Base-by-base conservation (phyloP, 2,797 vertebrate species). In the Apogon talboti region DNA sequence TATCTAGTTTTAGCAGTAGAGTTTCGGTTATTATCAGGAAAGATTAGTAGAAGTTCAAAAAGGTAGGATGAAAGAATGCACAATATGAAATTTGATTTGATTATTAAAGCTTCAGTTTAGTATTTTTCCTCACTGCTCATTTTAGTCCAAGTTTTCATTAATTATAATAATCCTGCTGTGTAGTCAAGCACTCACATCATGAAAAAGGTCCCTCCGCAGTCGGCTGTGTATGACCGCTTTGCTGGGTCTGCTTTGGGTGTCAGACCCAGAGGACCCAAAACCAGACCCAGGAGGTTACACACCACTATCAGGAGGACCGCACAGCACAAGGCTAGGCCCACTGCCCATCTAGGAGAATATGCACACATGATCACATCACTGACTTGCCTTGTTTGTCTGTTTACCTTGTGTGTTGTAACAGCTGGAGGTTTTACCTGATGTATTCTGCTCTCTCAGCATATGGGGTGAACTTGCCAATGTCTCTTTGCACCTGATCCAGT, bases 161-260 rank as follows among this genome's bases (percentile, higher is more conserved):
- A 5, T 28, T 28, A 28, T 3, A 46, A 8, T 5, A 46, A 45
- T 18, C 15, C 11, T 13, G 1, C 11, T 42, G 13, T 42, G 41
- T 5, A 33, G 11, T 3, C 2, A 13, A 30, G 33, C n/a, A 78
- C 96, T 95, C 89, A 98, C 96, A 90, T 93, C 94, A 97, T 94
- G 66, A 97, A 78, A 87, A 96, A 95, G 59, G 88, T 87, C 58
- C 96, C 96, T 3, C 93, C 95, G 0, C 91, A 92, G 12, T 94
- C 16, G 0, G 96, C 89, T 0, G 86, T 76, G 52, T 87, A 47
- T 51, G 94, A 92, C 11, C 96, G 94, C 7, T 92, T 51, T 0
- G 75, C 92, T 60, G 96, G 95, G 61, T 93, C 81, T 1, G 7
- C 65, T 0, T 43, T 64, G 4, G 92, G 40, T 19, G 56, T 80